Conservation (phyloP, 2,113 vertebrate genomes). For the Oriolus oriolus region DNA sequence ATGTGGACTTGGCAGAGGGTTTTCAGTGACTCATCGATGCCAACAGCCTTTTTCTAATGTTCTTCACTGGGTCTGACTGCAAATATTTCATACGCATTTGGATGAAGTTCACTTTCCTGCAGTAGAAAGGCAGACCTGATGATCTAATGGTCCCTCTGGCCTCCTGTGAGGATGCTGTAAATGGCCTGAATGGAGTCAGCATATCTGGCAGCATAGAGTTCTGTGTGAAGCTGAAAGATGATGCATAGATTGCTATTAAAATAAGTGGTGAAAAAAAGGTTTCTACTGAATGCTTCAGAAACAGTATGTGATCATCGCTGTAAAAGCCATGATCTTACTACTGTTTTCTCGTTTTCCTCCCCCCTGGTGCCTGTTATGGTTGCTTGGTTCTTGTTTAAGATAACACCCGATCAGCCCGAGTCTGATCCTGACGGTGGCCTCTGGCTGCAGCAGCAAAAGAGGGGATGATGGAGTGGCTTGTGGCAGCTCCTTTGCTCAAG, state of each 20-base stretch:
- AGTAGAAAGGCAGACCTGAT: conserved; percentile 42
- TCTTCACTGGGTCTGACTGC: conserved; percentile 13
- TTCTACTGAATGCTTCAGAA: neutral
- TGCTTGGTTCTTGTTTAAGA: neutral
- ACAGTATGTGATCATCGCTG: neutral
- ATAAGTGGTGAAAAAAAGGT: neutral
- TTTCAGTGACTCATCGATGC: conserved; percentile 16
- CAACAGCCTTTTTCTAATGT: conserved; percentile 40
- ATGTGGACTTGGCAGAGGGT: conserved; percentile 25
- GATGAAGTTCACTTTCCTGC: conserved; percentile 35
- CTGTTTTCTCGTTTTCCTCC: neutral
- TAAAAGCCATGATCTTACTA: neutral
- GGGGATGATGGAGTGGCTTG: neutral
- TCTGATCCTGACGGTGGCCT: neutral
- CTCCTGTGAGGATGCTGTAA: conserved; percentile 32
- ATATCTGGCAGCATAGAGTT: conserved; percentile 16
- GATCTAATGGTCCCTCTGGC: conserved; percentile 47
- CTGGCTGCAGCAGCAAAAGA: neutral
- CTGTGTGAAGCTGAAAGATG: neutral
- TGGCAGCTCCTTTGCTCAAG: neutral
- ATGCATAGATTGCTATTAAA: conserved; percentile 2
- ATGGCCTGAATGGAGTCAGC: conserved; percentile 18
- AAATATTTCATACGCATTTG: conserved; percentile 23
- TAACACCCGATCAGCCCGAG: neutral
- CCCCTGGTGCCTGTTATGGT: neutral